Evolutionary conservation across 2,113 vertebrate species (phyloP).

Genomic region (Tautogolabrus adspersus): DNA sequence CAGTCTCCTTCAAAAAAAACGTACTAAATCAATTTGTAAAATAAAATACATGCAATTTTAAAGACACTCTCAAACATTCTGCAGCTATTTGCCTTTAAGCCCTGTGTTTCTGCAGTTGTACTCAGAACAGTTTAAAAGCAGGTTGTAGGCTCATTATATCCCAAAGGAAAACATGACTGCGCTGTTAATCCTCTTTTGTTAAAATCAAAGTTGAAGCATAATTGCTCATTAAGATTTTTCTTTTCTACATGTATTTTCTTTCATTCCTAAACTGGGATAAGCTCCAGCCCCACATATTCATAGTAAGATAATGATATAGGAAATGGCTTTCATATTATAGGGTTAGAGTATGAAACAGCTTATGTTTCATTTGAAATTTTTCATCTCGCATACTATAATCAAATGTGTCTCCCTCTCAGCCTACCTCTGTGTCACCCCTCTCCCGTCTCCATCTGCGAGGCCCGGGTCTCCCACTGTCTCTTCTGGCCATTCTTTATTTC

Average conservation of each 20-base stretch:
- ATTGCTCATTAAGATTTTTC: constrained; percentile 1
- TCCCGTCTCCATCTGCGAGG: constrained; percentile 39
- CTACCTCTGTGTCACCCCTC: constrained; percentile 35
- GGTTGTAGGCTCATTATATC: background rate
- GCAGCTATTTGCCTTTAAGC: background rate
- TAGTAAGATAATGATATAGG: background rate
- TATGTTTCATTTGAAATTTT: constrained; percentile 4
- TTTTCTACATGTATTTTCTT: background rate
- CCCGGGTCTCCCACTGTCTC: constrained; percentile 38
- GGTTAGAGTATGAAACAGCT: background rate
- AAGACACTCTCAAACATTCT: constrained; percentile 10
- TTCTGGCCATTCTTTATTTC: constrained; percentile 60
- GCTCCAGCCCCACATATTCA: background rate
- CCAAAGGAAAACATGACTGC: background rate
- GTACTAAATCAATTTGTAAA: background rate
- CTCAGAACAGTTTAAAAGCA: background rate
- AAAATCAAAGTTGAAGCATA: background rate
- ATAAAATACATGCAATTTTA: constrained; percentile 14
- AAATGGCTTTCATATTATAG: background rate
- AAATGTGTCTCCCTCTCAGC: background rate
- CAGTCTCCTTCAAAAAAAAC: constrained; percentile 18
- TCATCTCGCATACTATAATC: background rate
- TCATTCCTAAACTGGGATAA: background rate
- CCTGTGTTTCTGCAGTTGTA: constrained; percentile 17
- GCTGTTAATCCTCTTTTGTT: background rate